Conservation (phyloP, 2,888 invertebrate species). For the Xanthorhoe spadicearia region DNA sequence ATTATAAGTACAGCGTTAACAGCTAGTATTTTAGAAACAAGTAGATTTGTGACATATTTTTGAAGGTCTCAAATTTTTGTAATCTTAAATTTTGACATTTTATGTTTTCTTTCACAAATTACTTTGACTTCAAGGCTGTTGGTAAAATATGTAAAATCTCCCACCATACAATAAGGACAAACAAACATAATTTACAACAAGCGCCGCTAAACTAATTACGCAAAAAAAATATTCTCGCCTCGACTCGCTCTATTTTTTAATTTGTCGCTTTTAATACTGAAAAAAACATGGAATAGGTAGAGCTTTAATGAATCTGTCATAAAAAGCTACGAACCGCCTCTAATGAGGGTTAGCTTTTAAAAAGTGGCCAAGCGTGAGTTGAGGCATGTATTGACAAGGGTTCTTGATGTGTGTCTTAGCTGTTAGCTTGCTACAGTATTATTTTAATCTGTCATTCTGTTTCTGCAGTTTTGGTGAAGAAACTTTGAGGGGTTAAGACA, state of each 20-base stretch:
- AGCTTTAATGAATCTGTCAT: slow-evolving; percentile 65
- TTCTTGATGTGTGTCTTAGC: not conserved
- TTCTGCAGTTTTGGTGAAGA: no score
- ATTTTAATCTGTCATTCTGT: no score
- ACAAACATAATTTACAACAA: slow-evolving; percentile 69
- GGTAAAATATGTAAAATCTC: not conserved
- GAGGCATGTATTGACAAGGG: not conserved
- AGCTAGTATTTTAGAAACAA: no score
- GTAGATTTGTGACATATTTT: no score
- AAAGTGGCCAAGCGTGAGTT: slow-evolving; percentile 38
- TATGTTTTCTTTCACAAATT: not conserved
- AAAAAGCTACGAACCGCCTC: slow-evolving; percentile 63
- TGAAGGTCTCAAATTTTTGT: no score
- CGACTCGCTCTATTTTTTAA: slow-evolving; percentile 51
- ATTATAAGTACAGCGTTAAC: no score
- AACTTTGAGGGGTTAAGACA: no score
- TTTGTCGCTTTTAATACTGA: slow-evolving; percentile 59
- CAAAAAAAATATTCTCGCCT: slow-evolving; percentile 55
- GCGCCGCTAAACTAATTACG: slow-evolving; percentile 63
- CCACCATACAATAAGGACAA: slow-evolving; percentile 49
- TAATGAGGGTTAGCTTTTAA: slow-evolving; percentile 66
- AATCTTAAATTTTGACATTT: not conserved
- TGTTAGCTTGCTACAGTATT: not conserved
- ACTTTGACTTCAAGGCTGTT: not conserved
- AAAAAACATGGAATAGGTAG: slow-evolving; percentile 55